A percentile compares a stretch with the other conserved stretches of the same genome.
These are phyloP conservation scores for Stegostoma tigrinum DNA, from an alignment of 2,113 vertebrate genomes.

Conservation along the genomic window DNA sequence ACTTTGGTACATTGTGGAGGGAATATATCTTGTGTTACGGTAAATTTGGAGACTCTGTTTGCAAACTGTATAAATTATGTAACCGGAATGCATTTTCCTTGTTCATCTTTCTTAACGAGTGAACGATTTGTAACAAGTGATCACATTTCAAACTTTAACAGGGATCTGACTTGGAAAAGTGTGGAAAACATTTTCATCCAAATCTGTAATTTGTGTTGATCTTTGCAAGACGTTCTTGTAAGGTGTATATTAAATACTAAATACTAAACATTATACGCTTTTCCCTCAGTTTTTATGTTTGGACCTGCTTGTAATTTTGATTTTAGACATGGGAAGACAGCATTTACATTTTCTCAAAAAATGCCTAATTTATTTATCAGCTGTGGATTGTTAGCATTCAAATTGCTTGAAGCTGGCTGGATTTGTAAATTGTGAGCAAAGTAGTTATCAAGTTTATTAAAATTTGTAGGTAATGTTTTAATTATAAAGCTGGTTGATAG, in stretches of 20 bases:
- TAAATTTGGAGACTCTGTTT: not conserved
- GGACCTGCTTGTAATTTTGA: not conserved
- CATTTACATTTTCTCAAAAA: not conserved
- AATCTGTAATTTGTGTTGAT: not conserved
- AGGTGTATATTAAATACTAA: not conserved
- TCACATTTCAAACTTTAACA: not conserved
- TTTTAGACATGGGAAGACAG: not conserved
- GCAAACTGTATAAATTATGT: not conserved
- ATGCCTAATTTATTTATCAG: not conserved
- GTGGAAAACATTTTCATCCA: not conserved
- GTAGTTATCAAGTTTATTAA: not conserved
- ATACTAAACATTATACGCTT: not conserved
- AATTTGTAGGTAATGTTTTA: not conserved
- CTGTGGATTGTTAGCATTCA: not conserved
- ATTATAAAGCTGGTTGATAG: not conserved
- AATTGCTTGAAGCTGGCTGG: not conserved
- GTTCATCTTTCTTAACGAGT: not conserved
- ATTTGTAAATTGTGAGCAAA: not conserved
- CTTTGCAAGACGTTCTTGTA: not conserved
- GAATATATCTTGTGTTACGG: not conserved
- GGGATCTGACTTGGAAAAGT: not conserved
- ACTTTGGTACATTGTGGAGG: not conserved
- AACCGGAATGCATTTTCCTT: not conserved
- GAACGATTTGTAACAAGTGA: not conserved
- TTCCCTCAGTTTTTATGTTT: not conserved